These are phyloP conservation scores for Branchinecta lindahli DNA, from an alignment of 1,140 invertebrate species.

Conservation along the genomic window DNA sequence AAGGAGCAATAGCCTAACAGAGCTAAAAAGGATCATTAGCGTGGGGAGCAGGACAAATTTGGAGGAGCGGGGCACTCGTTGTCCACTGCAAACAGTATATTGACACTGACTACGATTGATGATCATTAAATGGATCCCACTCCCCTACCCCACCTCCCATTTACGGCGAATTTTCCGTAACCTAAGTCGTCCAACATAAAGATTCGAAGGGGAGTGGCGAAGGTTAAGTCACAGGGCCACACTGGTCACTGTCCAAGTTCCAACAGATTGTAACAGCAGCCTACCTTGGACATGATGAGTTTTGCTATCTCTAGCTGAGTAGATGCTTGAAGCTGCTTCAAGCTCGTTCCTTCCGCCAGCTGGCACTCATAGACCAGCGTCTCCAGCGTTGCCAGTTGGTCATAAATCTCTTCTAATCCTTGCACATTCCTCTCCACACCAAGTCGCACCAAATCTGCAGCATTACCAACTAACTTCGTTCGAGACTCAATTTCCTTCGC, in stretches of 20 bases:
- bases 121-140: too few species aligned
- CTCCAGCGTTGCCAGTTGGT: slow-evolving; percentile 50
- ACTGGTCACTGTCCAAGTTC: not conserved
- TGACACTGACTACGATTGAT: too few species aligned
- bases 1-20: too few species aligned
- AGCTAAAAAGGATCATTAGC: too few species aligned
- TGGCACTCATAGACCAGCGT: slow-evolving; percentile 55
- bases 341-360: slow-evolving; percentile 39
- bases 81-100: too few species aligned
- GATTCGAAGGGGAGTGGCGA: too few species aligned
- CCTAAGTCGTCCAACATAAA: too few species aligned
- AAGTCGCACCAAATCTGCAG: slow-evolving; percentile 47
- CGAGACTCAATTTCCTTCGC: slow-evolving; percentile 50
- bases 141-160: too few species aligned
- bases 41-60: too few species aligned
- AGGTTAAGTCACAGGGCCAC: too few species aligned
- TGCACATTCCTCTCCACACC: slow-evolving; percentile 44
- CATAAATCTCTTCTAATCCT: slow-evolving; percentile 42
- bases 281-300: slow-evolving; percentile 47
- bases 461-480: slow-evolving; percentile 45
- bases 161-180: too few species aligned
- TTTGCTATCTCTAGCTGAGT: slow-evolving; percentile 45
- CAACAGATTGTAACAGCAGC: slow-evolving; percentile 16
- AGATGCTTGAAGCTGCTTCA: slow-evolving; percentile 44
- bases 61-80: too few species aligned